Percentiles rank a stretch among this genome's conserved stretches.
Evolutionary conservation across 2,888 invertebrate species (phyloP).

Genomic region (Seladonia tumulorum): DNA sequence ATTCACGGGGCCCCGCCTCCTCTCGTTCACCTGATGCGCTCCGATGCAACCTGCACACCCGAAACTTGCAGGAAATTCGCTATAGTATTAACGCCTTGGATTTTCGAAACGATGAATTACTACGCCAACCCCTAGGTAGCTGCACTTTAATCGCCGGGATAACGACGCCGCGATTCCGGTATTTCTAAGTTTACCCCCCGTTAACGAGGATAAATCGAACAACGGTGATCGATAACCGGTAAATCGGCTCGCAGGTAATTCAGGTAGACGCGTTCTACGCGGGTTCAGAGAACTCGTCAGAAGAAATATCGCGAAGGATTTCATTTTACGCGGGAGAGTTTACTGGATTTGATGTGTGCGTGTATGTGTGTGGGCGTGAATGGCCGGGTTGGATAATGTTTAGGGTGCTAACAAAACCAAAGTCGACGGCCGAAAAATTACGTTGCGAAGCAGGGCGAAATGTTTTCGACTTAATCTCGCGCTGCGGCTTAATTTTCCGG

Average conservation of each 20-base stretch:
- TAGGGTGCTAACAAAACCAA: background rate
- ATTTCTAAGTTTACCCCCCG: constrained; percentile 2
- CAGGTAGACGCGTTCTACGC: background rate
- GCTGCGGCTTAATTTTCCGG: constrained; percentile 64
- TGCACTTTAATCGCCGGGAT: constrained; percentile 57
- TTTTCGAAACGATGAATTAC: constrained; percentile 70
- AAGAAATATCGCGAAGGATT: background rate
- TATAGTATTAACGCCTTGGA: constrained; percentile 72
- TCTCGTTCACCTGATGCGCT: constrained; percentile 30
- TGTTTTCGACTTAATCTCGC: constrained; percentile 61
- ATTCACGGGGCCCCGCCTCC: constrained; percentile 13
- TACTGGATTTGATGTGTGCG: background rate
- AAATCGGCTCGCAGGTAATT: constrained; percentile 11
- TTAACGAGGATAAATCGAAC: constrained; percentile 40
- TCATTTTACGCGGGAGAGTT: constrained; percentile 12
- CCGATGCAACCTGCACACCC: constrained; percentile 24
- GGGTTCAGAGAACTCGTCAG: background rate
- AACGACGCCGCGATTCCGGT: constrained; percentile 16
- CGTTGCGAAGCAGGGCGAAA: constrained; percentile 26
- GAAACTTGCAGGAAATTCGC: constrained; percentile 66
- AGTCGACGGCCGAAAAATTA: constrained; percentile 39
- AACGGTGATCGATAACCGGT: constrained; percentile 1
- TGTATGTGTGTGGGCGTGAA: background rate
- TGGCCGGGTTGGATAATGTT: too few species aligned
- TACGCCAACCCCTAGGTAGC: constrained; percentile 36